A percentile compares a stretch with the other conserved stretches of the same genome.
Evolutionary conservation across 1,140 invertebrate genomes (phyloP).

Genomic region (Brachionus plicatilis): DNA sequence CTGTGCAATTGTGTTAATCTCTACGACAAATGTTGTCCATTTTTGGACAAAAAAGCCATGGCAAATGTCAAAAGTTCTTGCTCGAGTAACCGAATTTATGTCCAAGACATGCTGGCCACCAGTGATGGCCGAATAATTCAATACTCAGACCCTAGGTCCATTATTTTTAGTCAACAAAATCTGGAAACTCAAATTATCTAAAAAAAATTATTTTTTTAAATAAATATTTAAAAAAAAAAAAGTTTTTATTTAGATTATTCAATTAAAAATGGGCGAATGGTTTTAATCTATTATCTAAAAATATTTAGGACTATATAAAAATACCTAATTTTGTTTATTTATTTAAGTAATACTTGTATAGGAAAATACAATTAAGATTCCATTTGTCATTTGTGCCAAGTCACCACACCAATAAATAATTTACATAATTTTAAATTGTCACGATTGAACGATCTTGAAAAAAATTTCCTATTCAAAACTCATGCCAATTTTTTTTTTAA

Average conservation of each 20-base stretch:
- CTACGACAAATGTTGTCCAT: not conserved
- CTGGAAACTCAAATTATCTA: not conserved
- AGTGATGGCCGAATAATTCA: not conserved
- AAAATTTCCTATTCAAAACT: not conserved
- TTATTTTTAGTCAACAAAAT: not conserved
- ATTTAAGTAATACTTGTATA: not conserved
- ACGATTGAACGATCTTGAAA: conserved; percentile 3
- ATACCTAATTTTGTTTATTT: not conserved
- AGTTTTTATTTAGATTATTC: not conserved
- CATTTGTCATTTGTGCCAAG: not conserved
- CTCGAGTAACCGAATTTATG: not conserved
- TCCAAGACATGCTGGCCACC: not conserved
- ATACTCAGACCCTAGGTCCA: not conserved
- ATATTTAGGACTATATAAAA: not conserved
- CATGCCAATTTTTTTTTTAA: not conserved
- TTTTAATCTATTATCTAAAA: not conserved
- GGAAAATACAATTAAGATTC: not conserved
- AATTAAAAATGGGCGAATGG: not conserved
- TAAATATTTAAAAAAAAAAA: not conserved
- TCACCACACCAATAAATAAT: not conserved
- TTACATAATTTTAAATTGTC: not conserved
- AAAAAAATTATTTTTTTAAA: not conserved
- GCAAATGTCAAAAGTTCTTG: not conserved
- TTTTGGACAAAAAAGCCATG: not conserved
- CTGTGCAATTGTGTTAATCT: not conserved